A percentile compares a stretch with the other conserved stretches of the same genome.
Conservation (phyloP, 2,888 invertebrate species). For the Coelinius sp. region DNA sequence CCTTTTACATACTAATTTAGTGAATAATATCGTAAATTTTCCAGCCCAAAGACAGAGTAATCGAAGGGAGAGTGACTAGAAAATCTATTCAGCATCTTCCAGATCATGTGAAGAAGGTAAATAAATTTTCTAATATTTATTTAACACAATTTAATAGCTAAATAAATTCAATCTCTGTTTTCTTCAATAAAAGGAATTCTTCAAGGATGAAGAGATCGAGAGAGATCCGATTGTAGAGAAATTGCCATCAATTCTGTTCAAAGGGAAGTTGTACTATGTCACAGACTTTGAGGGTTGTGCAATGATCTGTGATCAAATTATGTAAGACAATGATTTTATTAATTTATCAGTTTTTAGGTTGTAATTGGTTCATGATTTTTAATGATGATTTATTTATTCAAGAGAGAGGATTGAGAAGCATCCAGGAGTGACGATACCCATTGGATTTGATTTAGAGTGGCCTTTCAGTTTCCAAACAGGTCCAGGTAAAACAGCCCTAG, state of each 20-base stretch:
- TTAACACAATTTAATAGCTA: too few species aligned
- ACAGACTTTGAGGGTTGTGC: slow-evolving; percentile 61
- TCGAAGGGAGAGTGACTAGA: slow-evolving; percentile 39
- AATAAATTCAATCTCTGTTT: slow-evolving; percentile 9
- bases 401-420: slow-evolving; percentile 66
- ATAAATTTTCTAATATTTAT: background rate
- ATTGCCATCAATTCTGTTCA: slow-evolving; percentile 56
- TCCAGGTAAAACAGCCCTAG: slow-evolving; percentile 75
- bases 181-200: slow-evolving; percentile 43
- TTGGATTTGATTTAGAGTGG: slow-evolving; percentile 81
- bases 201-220: slow-evolving; percentile 34
- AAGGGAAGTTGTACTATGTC: slow-evolving; percentile 58
- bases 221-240: slow-evolving; percentile 45
- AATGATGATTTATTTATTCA: slow-evolving; percentile 38
- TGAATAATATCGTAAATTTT: slow-evolving; percentile 1
- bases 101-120: slow-evolving; percentile 49
- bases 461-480: slow-evolving; percentile 74
- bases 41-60: slow-evolving; percentile 31
- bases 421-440: slow-evolving; percentile 68
- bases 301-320: slow-evolving; percentile 59
- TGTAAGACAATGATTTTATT: slow-evolving; percentile 53
- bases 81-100: slow-evolving; percentile 54
- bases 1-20: background rate
- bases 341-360: background rate
- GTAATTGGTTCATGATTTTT: background rate